Percentiles rank a stretch among this genome's conserved stretches.
phyloP scores from a whole-genome alignment of 2,797 vertebrate species.

The Sebastes itinus region DNA sequence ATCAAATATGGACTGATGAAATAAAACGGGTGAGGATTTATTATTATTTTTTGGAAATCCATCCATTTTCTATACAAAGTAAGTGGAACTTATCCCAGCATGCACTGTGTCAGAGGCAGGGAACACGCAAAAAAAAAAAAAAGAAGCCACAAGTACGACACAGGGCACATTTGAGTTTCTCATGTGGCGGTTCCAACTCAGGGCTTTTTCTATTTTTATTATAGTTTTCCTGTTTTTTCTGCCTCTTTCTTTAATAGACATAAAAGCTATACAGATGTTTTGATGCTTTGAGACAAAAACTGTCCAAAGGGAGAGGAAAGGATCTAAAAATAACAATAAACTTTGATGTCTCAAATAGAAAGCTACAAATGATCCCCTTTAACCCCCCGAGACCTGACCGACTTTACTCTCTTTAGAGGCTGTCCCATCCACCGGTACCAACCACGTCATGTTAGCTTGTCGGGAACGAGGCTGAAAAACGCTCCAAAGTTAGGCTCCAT shows the following conservation, averaged over 20 bases:
- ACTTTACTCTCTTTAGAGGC: no score
- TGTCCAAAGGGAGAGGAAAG: neutral
- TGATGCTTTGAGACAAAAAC: neutral
- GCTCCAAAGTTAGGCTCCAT: no score
- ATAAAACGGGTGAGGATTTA: neutral
- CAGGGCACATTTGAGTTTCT: neutral
- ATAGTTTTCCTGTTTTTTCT: neutral
- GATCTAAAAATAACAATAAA: neutral
- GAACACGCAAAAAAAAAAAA: neutral
- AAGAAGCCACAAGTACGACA: neutral
- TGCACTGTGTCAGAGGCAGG: neutral
- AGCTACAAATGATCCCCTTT: neutral
- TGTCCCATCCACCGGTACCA: no score
- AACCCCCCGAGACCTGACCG: no score
- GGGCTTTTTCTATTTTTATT: neutral
- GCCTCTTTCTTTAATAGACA: neutral
- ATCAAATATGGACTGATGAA: neutral
- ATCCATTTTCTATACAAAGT: neutral
- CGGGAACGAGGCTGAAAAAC: no score
- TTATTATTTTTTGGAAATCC: neutral
- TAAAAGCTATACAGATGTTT: neutral
- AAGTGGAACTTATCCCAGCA: neutral
- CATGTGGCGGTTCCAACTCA: neutral
- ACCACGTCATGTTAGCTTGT: no score
- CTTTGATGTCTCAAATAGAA: neutral